Base-by-base conservation (phyloP, 1,140 invertebrate genomes). In the Macrotrachela quadricornifera region DNA sequence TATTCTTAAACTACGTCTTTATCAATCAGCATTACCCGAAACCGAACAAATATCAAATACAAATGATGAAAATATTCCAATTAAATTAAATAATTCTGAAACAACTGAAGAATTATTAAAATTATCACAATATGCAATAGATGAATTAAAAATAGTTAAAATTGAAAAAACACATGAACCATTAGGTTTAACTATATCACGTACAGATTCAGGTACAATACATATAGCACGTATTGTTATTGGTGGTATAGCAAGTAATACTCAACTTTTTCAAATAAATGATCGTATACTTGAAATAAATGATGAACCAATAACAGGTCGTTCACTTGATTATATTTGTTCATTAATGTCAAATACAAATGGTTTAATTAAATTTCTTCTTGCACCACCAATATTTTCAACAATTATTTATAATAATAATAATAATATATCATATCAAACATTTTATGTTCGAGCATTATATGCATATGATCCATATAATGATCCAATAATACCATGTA, bases 401-500 rank as follows among this genome's bases (percentile, higher is more conserved):
- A n/a, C n/a, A n/a, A n/a, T n/a, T 30, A 8, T 2, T 30, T 30
- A 2, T 4, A 30, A 4, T 30, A 2, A 30, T 30, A 30, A 30
- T 30, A 30, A 30, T 30, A 2, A 30, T 4, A 30, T 30, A 30
- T 30, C 21, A 4, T 30, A 30, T 30, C 21, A 30, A 30, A 30
- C 21, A 30, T 30, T 77, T 62, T 85, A 92, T 68, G 80, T 95
- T 56, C 79, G 85, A 61, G 88, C 91, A 36, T 80, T 94, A 66
- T 96, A 95, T 67, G 85, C 95, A 70, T 97, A 96, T 68, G 90
- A 95, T 66, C 90, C 91, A 0, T 88, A 94, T 47, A 90, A 96
- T 62, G 91, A 97, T 71, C 76, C 86, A 55, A 95, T 94, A 69
- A 91, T 96, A 62, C 91, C 91, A 1, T 97, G 91, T 70, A 74